Evolutionary conservation across 2,888 invertebrate genomes (phyloP).

Genomic region (Capitulum mitella): DNA sequence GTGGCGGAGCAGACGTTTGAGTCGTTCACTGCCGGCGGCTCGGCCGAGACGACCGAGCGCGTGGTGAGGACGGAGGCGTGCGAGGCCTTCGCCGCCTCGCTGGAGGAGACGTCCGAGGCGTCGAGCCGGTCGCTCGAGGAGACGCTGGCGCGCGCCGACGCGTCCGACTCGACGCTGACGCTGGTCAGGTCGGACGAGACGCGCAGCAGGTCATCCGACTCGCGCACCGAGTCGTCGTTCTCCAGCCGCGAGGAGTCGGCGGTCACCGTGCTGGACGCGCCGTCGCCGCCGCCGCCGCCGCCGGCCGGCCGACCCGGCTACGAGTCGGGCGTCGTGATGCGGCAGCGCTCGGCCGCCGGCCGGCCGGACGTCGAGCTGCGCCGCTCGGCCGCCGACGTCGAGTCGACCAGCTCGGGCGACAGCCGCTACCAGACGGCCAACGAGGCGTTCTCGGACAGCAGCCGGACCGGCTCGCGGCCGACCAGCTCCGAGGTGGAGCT

Average conservation of each 20-base stretch:
- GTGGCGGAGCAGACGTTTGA: no score
- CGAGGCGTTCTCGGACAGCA: conserved; percentile 55
- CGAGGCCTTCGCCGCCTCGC: background rate
- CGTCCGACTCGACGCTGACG: background rate
- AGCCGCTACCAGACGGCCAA: conserved; percentile 77
- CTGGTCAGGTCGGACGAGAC: no score
- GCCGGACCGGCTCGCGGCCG: conserved; percentile 61
- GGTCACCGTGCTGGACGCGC: background rate
- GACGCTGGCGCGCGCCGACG: background rate
- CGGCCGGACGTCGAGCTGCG: background rate
- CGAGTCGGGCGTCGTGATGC: conserved; percentile 9
- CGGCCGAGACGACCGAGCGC: no score
- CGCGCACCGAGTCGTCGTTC: conserved; percentile 6
- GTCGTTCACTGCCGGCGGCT: no score
- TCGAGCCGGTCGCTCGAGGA: background rate
- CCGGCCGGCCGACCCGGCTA: background rate
- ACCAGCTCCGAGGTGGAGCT: conserved; percentile 80
- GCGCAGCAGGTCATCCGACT: background rate
- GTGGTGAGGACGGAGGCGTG: background rate
- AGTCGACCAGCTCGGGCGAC: conserved; percentile 63
- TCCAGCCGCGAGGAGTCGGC: background rate
- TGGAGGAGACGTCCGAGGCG: background rate
- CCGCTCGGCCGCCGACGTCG: background rate
- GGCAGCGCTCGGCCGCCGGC: background rate
- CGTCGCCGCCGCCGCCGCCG: background rate